These are phyloP conservation scores for Bagarius yarrelli DNA, from an alignment of 2,113 vertebrate genomes.

Conservation along the genomic window DNA sequence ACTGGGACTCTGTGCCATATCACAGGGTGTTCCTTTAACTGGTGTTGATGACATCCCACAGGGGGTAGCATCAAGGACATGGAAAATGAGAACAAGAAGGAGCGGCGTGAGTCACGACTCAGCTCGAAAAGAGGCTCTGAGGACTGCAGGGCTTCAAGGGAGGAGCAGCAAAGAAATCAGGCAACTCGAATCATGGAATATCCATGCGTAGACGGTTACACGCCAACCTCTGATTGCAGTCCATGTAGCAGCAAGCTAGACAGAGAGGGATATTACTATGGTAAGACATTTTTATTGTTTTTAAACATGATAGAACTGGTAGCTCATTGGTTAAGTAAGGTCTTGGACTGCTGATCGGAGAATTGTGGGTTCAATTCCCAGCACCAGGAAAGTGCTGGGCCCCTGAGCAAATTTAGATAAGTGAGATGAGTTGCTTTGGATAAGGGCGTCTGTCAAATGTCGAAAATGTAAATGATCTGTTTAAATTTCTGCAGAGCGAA, in stretches of 20 bases:
- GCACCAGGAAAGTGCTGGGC: too few species aligned
- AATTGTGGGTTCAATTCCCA: too few species aligned
- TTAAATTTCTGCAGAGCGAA: background rate
- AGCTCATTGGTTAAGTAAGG: too few species aligned
- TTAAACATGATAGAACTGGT: background rate
- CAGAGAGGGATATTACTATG: background rate
- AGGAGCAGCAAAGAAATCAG: constrained; percentile 78
- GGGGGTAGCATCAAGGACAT: constrained; percentile 62
- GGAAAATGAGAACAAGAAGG: constrained; percentile 54
- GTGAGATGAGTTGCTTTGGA: too few species aligned
- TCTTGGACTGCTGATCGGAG: too few species aligned
- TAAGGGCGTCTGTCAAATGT: too few species aligned
- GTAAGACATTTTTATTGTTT: constrained; percentile 18
- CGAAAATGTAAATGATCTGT: too few species aligned
- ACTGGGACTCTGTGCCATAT: constrained; percentile 30
- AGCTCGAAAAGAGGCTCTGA: constrained; percentile 79
- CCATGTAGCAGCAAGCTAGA: constrained; percentile 48
- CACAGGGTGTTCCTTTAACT: constrained; percentile 53
- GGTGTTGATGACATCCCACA: constrained; percentile 59
- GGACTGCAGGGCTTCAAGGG: constrained; percentile 75
- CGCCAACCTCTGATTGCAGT: constrained; percentile 67
- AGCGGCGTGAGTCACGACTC: constrained; percentile 67
- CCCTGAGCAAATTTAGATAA: too few species aligned
- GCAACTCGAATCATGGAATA: constrained; percentile 74
- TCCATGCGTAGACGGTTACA: constrained; percentile 71